Percentiles rank a stretch among this genome's conserved stretches.
These are phyloP conservation scores for Hylia prasina DNA, from an alignment of 2,113 vertebrate genomes.

Conservation along the genomic window DNA sequence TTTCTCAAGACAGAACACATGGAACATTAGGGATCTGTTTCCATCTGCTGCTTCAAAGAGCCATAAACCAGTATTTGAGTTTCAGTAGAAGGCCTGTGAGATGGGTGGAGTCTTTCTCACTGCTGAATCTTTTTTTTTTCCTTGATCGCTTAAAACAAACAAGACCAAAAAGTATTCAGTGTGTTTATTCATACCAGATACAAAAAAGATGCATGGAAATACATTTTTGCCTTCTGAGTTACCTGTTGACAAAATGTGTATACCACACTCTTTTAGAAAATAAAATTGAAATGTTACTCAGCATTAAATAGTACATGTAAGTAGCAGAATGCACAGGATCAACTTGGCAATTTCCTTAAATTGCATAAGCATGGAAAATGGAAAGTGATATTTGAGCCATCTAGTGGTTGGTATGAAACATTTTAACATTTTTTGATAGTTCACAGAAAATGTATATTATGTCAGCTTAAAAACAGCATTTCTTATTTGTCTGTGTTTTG, in stretches of 20 bases:
- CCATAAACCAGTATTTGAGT: background rate
- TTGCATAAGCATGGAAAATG: background rate
- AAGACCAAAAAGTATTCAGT: background rate
- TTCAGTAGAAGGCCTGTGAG: background rate
- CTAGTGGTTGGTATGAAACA: slow-evolving; percentile 55
- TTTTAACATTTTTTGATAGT: background rate
- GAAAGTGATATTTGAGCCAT: slow-evolving; percentile 51
- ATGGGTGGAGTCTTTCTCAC: background rate
- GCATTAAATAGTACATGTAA: background rate
- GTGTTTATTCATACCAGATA: background rate
- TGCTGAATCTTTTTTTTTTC: background rate
- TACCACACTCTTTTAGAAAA: background rate
- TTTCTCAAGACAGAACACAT: fast-evolving
- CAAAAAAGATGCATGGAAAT: background rate
- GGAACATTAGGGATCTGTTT: background rate
- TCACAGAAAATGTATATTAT: background rate
- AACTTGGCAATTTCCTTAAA: background rate
- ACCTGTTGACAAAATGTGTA: background rate
- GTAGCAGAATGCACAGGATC: background rate
- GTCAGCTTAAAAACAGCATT: background rate
- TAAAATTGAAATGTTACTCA: background rate
- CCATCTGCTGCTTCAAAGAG: background rate
- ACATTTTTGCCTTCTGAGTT: background rate
- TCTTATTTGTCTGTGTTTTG: background rate
- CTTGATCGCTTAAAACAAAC: background rate